phyloP scores from a whole-genome alignment of 2,888 invertebrate genomes.

The Drosophila mayaguana region DNA sequence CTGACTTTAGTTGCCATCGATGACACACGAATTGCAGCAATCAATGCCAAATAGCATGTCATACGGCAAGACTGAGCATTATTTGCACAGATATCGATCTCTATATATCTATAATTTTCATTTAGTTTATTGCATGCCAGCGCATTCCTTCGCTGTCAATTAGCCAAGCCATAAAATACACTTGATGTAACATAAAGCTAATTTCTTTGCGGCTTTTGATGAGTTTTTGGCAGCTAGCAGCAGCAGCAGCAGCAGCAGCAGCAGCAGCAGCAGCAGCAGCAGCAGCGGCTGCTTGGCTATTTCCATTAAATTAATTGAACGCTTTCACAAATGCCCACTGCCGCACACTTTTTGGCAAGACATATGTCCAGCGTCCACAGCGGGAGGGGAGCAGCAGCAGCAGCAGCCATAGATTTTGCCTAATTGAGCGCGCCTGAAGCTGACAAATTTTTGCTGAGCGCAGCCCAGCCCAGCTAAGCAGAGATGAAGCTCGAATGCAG shows the following conservation, averaged over 20 bases:
- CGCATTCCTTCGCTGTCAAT: slow-evolving; percentile 21
- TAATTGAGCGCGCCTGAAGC: slow-evolving; percentile 65
- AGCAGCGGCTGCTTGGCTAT: slow-evolving; percentile 58
- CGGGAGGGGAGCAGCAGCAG: no score
- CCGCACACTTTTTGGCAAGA: slow-evolving; percentile 46
- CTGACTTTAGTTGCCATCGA: slow-evolving; percentile 21
- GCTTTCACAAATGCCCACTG: slow-evolving; percentile 78
- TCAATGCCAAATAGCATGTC: slow-evolving; percentile 36
- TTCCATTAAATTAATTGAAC: slow-evolving; percentile 83
- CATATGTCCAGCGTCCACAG: slow-evolving; percentile 39
- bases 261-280: no score
- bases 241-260: slow-evolving; percentile 30
- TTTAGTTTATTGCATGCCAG: neutral
- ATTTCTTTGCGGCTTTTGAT: slow-evolving; percentile 53
- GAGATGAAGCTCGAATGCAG: slow-evolving; percentile 22
- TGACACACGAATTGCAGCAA: slow-evolving; percentile 30
- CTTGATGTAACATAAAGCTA: slow-evolving; percentile 41
- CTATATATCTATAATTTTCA: neutral
- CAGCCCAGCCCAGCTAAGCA: slow-evolving; percentile 29
- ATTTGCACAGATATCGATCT: neutral
- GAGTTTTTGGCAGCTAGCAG: slow-evolving; percentile 33
- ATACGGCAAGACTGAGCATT: neutral
- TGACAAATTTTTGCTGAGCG: slow-evolving; percentile 66
- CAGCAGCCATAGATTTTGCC: slow-evolving; percentile 35
- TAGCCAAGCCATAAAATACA: slow-evolving; percentile 19